Conservation (phyloP, 1,140 invertebrate species). For the Trichonephila clavipes region DNA sequence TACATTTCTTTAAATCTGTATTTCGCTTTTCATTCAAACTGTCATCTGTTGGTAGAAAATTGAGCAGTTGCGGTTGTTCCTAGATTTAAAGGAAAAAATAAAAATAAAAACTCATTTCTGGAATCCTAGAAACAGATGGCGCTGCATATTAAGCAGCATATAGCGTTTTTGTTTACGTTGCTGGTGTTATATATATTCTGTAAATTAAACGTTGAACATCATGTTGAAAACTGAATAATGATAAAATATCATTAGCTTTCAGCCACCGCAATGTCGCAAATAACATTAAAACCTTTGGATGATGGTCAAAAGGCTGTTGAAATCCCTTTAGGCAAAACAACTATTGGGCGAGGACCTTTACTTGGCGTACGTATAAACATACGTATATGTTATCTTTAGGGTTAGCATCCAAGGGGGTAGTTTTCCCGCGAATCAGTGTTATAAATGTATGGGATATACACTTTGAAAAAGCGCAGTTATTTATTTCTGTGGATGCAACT, state of each 20-base stretch:
- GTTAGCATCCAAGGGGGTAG: background rate
- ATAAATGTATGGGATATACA: background rate
- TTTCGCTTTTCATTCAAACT: too few relatives aligned
- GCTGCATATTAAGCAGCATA: constrained; percentile 65
- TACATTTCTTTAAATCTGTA: too few relatives aligned
- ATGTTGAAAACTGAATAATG: background rate
- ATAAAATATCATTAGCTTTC: constrained; percentile 39
- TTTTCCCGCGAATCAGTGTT: background rate
- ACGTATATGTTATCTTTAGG: constrained; percentile 42
- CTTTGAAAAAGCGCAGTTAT: background rate
- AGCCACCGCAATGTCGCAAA: constrained; percentile 73
- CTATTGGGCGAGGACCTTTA: constrained; percentile 78
- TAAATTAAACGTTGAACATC: constrained; percentile 73
- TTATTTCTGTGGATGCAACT: background rate
- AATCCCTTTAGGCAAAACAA: constrained; percentile 77
- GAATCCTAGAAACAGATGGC: constrained; percentile 55
- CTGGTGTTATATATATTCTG: constrained; percentile 36
- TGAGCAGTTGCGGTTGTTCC: background rate
- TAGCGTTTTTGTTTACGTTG: constrained; percentile 75
- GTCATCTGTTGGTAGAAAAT: too few relatives aligned
- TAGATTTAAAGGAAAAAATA: background rate
- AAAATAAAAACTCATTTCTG: too few relatives aligned
- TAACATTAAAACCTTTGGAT: constrained; percentile 77
- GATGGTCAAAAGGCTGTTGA: constrained; percentile 77
- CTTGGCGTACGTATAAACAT: constrained; percentile 77